phyloP scores from a whole-genome alignment of 2,113 vertebrate species.

The Stictonetta naevosa region DNA sequence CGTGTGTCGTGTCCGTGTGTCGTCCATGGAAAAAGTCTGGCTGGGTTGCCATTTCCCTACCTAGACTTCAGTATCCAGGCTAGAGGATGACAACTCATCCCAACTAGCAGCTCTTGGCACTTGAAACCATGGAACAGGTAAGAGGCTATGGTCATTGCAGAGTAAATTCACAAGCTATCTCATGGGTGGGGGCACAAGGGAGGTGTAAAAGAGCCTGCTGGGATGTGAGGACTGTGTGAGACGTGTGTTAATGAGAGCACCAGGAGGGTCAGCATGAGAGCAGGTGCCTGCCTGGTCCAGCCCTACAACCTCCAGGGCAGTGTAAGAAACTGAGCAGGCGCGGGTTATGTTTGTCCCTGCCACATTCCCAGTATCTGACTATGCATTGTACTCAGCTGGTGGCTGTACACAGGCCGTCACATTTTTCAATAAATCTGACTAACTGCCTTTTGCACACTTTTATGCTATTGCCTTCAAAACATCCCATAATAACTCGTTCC shows the following conservation, averaged over 20 bases:
- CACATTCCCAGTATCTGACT: neutral
- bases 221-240: neutral
- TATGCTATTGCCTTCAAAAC: neutral
- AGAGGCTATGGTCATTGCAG: neutral
- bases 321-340: rapidly evolving
- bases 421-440: neutral
- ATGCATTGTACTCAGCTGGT: neutral
- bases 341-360: neutral
- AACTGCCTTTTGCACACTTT: neutral
- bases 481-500: neutral
- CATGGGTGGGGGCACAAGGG: neutral
- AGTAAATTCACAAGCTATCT: neutral
- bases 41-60: neutral
- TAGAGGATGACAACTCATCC: neutral
- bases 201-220: rapidly evolving
- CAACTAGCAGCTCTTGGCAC: neutral
- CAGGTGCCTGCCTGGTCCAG: neutral
- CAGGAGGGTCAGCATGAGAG: neutral
- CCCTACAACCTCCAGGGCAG: neutral
- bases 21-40: neutral
- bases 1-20: too few species aligned
- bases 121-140: neutral
- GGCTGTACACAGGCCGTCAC: neutral
- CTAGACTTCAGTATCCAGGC: rapidly evolving
- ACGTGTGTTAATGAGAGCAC: rapidly evolving